Evolutionary conservation across 2,888 invertebrate species (phyloP).

Genomic region (Nineta flava): DNA sequence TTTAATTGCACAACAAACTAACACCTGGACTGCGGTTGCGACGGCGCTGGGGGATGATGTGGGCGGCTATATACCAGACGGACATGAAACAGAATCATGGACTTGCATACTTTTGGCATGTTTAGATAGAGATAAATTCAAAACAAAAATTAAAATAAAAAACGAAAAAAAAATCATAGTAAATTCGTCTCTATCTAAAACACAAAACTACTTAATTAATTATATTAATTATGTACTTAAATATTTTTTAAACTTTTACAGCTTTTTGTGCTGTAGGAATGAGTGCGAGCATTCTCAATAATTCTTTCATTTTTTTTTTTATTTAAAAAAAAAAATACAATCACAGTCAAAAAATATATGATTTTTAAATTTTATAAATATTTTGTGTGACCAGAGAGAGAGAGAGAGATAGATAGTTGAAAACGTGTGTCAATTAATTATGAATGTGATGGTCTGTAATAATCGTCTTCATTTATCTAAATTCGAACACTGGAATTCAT

Average conservation of each 20-base stretch:
- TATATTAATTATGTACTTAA: no score
- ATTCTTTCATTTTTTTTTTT: slow-evolving; percentile 8
- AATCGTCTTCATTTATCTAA: no score
- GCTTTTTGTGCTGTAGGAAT: slow-evolving; percentile 7
- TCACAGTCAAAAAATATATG: slow-evolving; percentile 12
- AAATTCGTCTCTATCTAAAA: background rate
- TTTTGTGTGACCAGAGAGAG: background rate
- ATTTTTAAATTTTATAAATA: slow-evolving; percentile 1
- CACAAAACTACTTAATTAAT: no score
- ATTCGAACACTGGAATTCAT: background rate
- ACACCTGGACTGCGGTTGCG: no score
- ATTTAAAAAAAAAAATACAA: slow-evolving; percentile 9
- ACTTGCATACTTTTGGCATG: slow-evolving; percentile 3
- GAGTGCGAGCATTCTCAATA: slow-evolving; percentile 9
- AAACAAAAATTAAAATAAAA: background rate
- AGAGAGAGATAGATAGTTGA: background rate
- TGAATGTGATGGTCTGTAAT: no score
- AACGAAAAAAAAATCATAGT: background rate
- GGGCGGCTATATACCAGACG: slow-evolving; percentile 7
- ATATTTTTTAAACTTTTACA: background rate
- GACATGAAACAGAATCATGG: slow-evolving; percentile 6
- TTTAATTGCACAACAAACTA: no score
- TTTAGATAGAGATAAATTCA: background rate
- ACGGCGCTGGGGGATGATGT: no score
- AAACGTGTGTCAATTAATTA: no score